Conservation (phyloP, 2,113 vertebrate genomes). For the Carettochelys insculpta region DNA sequence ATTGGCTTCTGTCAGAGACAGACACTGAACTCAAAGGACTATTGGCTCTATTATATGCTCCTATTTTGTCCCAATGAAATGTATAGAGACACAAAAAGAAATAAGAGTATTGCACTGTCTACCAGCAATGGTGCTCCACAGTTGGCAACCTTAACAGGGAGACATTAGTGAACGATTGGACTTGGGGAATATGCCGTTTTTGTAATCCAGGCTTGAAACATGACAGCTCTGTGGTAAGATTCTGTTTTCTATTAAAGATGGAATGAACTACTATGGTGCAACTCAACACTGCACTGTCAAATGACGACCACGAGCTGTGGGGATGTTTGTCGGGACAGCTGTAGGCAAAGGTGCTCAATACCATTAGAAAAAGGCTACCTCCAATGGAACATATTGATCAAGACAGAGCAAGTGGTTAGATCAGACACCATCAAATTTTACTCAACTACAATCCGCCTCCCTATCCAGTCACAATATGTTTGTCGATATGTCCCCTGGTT, state of each 20-base stretch:
- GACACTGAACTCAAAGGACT: accelerated
- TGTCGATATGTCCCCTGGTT: not conserved
- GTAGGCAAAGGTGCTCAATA: not conserved
- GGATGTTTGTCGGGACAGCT: not conserved
- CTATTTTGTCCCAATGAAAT: not conserved
- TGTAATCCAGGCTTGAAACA: not conserved
- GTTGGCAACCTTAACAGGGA: not conserved
- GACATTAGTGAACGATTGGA: not conserved
- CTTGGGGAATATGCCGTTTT: not conserved
- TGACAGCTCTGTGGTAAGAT: not conserved
- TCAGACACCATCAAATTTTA: not conserved
- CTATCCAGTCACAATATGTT: not conserved
- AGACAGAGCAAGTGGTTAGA: not conserved
- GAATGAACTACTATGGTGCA: not conserved
- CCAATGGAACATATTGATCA: not conserved
- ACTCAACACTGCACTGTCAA: not conserved
- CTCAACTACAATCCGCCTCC: not conserved
- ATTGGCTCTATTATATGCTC: not conserved
- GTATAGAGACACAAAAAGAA: accelerated
- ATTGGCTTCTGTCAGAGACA: not conserved
- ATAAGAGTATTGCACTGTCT: not conserved
- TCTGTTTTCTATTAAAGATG: not conserved
- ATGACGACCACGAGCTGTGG: not conserved
- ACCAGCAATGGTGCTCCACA: not conserved
- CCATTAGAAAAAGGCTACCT: not conserved